A percentile compares a stretch with the other conserved stretches of the same genome.
Conservation (phyloP, 2,113 vertebrate species). For the Nesoenas mayeri region DNA sequence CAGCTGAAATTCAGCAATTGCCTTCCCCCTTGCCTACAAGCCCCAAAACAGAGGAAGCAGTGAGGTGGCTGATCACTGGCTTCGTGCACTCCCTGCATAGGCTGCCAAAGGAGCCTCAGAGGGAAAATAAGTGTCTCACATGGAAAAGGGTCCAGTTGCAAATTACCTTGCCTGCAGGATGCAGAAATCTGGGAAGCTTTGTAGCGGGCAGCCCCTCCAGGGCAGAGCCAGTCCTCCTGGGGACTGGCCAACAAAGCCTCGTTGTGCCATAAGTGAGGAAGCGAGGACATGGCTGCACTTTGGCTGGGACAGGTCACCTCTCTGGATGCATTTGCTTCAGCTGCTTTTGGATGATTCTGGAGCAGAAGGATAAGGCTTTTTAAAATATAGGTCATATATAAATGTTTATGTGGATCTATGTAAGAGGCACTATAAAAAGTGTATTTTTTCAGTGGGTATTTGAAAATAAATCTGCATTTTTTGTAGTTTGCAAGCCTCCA, state of each 20-base stretch:
- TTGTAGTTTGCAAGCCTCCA: neutral
- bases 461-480: neutral
- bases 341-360: neutral
- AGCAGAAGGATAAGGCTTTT: neutral
- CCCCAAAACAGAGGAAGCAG: neutral
- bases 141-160: neutral
- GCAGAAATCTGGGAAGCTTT: neutral
- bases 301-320: neutral
- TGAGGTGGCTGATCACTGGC: rapidly evolving
- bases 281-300: neutral
- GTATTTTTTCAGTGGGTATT: neutral
- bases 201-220: neutral
- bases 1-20: neutral
- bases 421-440: neutral
- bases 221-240: neutral
- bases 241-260: neutral
- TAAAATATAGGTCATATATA: neutral
- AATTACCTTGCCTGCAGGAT: rapidly evolving
- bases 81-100: rapidly evolving
- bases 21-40: neutral
- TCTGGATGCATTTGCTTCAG: neutral
- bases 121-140: neutral
- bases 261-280: neutral
- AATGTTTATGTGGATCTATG: neutral
- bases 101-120: neutral